Base-by-base conservation (phyloP, 2,797 vertebrate species). In the Microctenopoma steveboyesi region DNA sequence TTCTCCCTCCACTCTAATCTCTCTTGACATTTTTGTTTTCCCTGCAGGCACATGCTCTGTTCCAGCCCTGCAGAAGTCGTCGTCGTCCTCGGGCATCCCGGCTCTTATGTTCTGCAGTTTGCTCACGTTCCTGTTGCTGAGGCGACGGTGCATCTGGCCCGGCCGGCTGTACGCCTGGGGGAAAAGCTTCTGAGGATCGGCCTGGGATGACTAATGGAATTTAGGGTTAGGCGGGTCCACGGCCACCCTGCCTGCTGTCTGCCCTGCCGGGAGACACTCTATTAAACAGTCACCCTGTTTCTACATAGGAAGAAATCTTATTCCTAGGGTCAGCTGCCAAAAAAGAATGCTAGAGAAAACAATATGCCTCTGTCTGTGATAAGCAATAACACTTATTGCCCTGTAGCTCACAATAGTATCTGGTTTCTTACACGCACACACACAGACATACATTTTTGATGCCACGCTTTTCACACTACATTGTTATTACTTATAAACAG, bases 1-100 rank as follows among this genome's bases (percentile, higher is more conserved):
- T n/a, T 33, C 25, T 35, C 12, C 62, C 47, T 33, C 71, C 54
- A 57, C 59, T 53, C 69, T 85, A 85, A 84, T 91, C 73, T 69
- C 77, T 76, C 74, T 72, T 78, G 76, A 88, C 83, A 83, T 86
- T 82, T 88, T 79, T 69, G 54, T 42, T 83, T 84, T 78, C 55
- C 78, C 86, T 25, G n/a, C 27, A 12, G 66, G 52, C 75, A 54
- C 45, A 51, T 15, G 51, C 69, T 73, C 18, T 2, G 2, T n/a
- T 66, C 65, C 46, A 33, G 73, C 65, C 70, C 56, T 10, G 22
- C 60, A 73, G 67, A 78, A 69, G 53, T 64, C 40, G 45, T 0
- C 64, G 16, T 63, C 65, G 35, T 69, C 67, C 67, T 66, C 8
- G 42, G 65, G 54, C 58, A 49, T 75, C 73, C 62, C 15, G 10